These are phyloP conservation scores for Holothuria scabra DNA, from an alignment of 53 echinoderm and acorn worm species.

Conservation along the genomic window DNA sequence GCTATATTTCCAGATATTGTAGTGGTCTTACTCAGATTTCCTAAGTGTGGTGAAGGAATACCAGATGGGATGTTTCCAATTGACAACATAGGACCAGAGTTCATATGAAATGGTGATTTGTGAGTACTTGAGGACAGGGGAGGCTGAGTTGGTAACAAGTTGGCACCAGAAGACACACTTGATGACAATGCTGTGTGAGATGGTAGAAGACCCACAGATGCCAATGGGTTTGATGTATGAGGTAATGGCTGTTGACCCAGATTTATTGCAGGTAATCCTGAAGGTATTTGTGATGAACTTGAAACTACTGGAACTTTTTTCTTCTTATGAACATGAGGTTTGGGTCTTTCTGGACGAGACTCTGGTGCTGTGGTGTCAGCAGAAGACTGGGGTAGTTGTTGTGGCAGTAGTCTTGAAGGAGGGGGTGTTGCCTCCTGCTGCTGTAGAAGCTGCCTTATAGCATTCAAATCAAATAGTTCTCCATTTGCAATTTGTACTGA, in stretches of 20 bases:
- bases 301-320: neutral
- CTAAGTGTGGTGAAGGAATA: constrained; percentile 38
- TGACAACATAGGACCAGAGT: neutral
- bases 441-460: constrained; percentile 26
- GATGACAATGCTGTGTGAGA: constrained; percentile 42
- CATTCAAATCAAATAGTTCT: constrained; percentile 70
- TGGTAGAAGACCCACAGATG: constrained; percentile 4
- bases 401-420: neutral
- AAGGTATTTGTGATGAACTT: neutral
- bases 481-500: constrained; percentile 92
- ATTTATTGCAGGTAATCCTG: constrained; percentile 3
- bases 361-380: neutral
- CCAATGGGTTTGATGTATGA: neutral
- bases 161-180: constrained; percentile 34
- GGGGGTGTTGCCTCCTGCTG: constrained; percentile 59
- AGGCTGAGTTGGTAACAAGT: constrained; percentile 34
- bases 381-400: constrained; percentile 27
- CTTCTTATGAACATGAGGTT: neutral
- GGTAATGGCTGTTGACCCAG: constrained; percentile 5
- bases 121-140: constrained; percentile 29
- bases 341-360: constrained; percentile 21
- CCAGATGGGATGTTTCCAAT: constrained; percentile 51
- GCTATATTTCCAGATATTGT: constrained; percentile 9
- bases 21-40: constrained; percentile 7
- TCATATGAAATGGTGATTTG: constrained; percentile 38